Evolutionary conservation across 2,888 invertebrate species (phyloP).

Genomic region (Fabriciana adippe): DNA sequence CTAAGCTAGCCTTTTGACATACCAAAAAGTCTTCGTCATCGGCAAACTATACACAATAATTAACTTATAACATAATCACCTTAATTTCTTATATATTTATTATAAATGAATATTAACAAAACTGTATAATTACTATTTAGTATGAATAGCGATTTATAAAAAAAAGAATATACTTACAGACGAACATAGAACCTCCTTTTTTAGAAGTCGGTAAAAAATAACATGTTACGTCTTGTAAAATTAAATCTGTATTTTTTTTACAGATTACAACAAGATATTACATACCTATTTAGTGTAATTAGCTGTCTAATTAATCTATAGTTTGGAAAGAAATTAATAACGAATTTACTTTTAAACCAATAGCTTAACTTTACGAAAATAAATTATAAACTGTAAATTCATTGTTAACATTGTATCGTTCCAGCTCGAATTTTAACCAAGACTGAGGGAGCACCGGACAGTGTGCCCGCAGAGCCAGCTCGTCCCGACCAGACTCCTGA

Average conservation of each 20-base stretch:
- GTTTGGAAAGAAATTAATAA: too few relatives aligned
- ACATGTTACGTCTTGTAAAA: too few relatives aligned
- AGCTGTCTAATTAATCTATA: too few relatives aligned
- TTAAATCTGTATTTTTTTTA: too few relatives aligned
- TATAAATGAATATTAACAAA: too few relatives aligned
- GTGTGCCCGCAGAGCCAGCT: slow-evolving; percentile 61
- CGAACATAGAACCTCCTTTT: too few relatives aligned
- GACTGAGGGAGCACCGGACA: slow-evolving; percentile 55
- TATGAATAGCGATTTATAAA: too few relatives aligned
- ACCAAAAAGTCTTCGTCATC: slow-evolving; percentile 18
- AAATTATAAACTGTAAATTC: not conserved
- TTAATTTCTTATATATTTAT: too few relatives aligned
- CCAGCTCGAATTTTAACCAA: slow-evolving; percentile 64
- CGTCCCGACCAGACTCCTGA: slow-evolving; percentile 65
- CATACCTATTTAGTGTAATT: too few relatives aligned
- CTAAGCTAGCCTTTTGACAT: not conserved
- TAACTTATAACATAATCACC: not conserved
- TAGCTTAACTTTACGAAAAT: not conserved
- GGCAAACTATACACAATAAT: not conserved
- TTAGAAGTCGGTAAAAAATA: too few relatives aligned
- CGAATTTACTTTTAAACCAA: not conserved
- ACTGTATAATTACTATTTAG: not conserved
- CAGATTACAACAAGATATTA: too few relatives aligned
- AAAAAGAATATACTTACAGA: too few relatives aligned
- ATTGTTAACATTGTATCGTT: slow-evolving; percentile 33